Evolutionary conservation across 2,113 vertebrate species (phyloP).

Genomic region (Telmatochromis sp.): DNA sequence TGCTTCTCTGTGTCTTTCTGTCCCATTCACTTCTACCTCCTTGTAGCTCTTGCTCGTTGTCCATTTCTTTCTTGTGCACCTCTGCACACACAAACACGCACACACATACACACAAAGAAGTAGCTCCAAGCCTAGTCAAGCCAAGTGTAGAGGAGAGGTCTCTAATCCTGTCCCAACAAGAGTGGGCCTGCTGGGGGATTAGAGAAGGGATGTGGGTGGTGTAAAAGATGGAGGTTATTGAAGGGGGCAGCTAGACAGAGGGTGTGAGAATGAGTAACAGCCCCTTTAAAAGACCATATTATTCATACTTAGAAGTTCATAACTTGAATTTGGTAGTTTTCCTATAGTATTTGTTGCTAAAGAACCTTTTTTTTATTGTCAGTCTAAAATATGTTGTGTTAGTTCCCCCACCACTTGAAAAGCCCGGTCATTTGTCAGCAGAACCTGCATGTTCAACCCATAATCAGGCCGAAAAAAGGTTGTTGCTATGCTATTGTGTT

Average conservation of each 20-base stretch:
- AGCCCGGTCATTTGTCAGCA: not conserved
- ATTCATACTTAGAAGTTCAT: not conserved
- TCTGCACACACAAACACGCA: not conserved
- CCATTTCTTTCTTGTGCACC: slow-evolving; percentile 9
- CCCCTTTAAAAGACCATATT: not conserved
- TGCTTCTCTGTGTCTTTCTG: not conserved
- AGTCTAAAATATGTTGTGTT: not conserved
- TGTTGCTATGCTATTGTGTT: not conserved
- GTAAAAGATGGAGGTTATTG: slow-evolving; percentile 29
- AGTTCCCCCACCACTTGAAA: not conserved
- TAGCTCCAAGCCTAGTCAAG: not conserved
- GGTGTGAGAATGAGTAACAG: not conserved
- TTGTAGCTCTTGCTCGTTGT: slow-evolving; percentile 33
- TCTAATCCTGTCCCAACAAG: slow-evolving; percentile 58
- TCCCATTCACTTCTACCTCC: slow-evolving; percentile 28
- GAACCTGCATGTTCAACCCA: not conserved
- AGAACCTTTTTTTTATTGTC: not conserved
- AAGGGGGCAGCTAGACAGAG: not conserved
- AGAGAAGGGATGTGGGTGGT: slow-evolving; percentile 41
- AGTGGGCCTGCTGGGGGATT: slow-evolving; percentile 50
- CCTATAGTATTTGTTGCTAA: not conserved
- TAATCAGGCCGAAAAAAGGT: not conserved
- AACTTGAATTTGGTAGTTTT: not conserved
- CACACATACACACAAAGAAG: not conserved
- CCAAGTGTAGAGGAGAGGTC: slow-evolving; percentile 11